Conservation (phyloP, 2,113 vertebrate species). For the Pseudorhombus dupliciocellatus region DNA sequence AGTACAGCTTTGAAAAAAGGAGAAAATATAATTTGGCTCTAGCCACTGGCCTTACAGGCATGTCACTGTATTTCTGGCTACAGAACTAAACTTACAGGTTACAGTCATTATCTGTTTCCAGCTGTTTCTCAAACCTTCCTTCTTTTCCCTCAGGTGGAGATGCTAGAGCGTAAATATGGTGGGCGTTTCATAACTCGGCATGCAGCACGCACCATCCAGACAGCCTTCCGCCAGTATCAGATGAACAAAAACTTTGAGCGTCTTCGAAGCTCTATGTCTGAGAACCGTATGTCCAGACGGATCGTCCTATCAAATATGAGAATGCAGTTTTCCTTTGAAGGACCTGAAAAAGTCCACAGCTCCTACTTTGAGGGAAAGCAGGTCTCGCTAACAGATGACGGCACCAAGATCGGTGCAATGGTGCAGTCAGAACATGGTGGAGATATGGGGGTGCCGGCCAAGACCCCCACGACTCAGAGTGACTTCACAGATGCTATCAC, state of each 20-base stretch:
- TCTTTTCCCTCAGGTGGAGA: slow-evolving; percentile 88
- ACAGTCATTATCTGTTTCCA: not conserved
- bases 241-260: slow-evolving; percentile 99
- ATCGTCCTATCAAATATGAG: slow-evolving; percentile 99
- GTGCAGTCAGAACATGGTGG: slow-evolving; percentile 84
- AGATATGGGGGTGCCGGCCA: slow-evolving; percentile 82
- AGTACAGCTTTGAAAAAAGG: not conserved
- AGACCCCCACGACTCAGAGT: slow-evolving; percentile 84
- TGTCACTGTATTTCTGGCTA: slow-evolving; percentile 3
- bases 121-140: not conserved
- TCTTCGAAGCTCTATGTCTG: slow-evolving; percentile 97
- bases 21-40: not conserved
- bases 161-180: slow-evolving; percentile 99
- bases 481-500: slow-evolving; percentile 95
- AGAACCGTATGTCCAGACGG: slow-evolving; percentile 97
- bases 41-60: not conserved
- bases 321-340: slow-evolving; percentile 99
- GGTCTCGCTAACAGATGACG: slow-evolving; percentile 89
- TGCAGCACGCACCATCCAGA: slow-evolving; percentile 97
- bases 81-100: too few species aligned
- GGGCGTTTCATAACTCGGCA: slow-evolving; percentile 97
- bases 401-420: slow-evolving; percentile 84
- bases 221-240: slow-evolving; percentile 98
- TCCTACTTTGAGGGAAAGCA: slow-evolving; percentile 97
- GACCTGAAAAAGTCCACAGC: slow-evolving; percentile 96